A percentile compares a stretch with the other conserved stretches of the same genome.
phyloP scores from a whole-genome alignment of 2,888 invertebrate genomes.

The Tipula vernalis region DNA sequence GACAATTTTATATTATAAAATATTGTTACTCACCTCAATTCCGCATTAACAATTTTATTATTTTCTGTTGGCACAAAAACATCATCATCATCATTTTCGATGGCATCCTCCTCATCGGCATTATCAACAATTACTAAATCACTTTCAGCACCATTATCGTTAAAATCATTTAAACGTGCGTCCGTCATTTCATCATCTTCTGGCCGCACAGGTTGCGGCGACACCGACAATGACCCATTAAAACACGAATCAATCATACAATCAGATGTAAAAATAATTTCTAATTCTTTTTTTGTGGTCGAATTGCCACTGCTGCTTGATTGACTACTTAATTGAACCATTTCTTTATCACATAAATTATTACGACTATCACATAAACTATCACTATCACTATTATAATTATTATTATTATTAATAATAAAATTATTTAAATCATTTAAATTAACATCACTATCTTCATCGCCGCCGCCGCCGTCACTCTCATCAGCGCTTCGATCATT shows the following conservation, averaged over 20 bases:
- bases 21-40: neutral
- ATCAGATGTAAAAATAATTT: neutral
- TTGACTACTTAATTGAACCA: neutral
- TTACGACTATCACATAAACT: neutral
- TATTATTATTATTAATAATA: neutral
- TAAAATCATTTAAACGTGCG: neutral
- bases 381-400: neutral
- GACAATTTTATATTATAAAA: too few relatives aligned
- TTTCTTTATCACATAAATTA: neutral
- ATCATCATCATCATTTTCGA: neutral
- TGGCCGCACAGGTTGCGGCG: neutral
- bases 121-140: neutral
- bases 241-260: neutral
- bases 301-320: neutral
- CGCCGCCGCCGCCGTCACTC: neutral
- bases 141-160: neutral
- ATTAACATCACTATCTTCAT: neutral
- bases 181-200: neutral
- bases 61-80: neutral
- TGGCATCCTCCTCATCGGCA: neutral
- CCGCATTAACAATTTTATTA: neutral
- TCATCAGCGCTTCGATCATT: neutral
- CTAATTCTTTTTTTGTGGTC: neutral
- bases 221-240: neutral
- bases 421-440: neutral